Base-by-base conservation (phyloP, 2,113 vertebrate species). In the Struthio camelus region DNA sequence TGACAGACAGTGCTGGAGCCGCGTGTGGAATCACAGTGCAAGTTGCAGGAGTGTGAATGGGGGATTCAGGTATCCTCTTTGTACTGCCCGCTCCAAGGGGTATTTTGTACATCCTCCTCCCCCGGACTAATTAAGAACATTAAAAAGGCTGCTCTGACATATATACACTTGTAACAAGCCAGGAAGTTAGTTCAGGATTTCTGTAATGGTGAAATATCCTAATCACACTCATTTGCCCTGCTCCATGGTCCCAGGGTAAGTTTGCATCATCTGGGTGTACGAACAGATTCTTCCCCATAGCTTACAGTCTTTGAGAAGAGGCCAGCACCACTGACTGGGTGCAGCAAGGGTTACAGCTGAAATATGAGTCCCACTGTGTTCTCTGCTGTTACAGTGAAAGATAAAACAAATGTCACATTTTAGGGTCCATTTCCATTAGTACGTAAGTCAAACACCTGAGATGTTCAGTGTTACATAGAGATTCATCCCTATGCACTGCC, bases 21-120 rank as follows among this genome's bases (percentile, higher is more conserved):
- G 56, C 6, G 5, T 9, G 50, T 80, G 18, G 32, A 89, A 50
- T 58, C 18, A 66, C 13, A 66, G 7, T 38, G 22, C 48, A 61
- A 89, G 32, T 2, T 0, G 0, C 40, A 66, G 14, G 6, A 50
- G 11, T 0, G 0, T 66, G 23, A 79, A 25, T 3, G 62, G 34
- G 5, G 16, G 20, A 72, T 28, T 65, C 51, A 34, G 9, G 82
- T 44, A 20, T 10, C 20, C 62, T 46, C 38, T 76, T 72, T 61
- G 40, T 38, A 67, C 14, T 89, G 19, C 15, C 44, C 65, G 8
- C 25, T 92, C 38, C 0, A 0, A 32, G 24, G 14, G 22, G 8
- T 50, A 10, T 61, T 88, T 46, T 50, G 15, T 38, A 28, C 14
- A 51, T 14, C 3, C 9, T 6, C 2, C 19, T 70, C 11, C n/a